These are phyloP conservation scores for Lates calcarifer DNA, from an alignment of 2,113 vertebrate genomes.

Conservation along the genomic window DNA sequence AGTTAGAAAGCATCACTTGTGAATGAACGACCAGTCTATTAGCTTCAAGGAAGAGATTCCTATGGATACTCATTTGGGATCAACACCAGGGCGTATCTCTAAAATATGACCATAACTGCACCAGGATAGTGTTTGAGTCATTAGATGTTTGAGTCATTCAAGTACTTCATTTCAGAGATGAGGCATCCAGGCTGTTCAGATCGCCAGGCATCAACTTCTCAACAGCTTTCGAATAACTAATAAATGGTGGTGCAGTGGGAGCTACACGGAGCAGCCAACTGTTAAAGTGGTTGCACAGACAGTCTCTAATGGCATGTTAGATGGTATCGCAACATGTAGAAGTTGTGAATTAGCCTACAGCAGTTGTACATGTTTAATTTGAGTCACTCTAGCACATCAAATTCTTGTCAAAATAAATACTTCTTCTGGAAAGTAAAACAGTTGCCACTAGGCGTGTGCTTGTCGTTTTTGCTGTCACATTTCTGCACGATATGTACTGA, in stretches of 20 bases:
- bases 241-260: conserved; percentile 25
- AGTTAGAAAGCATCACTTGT: neutral
- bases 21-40: neutral
- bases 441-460: conserved; percentile 14
- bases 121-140: neutral
- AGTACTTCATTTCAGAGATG: conserved; percentile 13
- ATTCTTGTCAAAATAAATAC: conserved; percentile 58
- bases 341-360: conserved; percentile 42
- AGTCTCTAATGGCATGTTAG: conserved; percentile 28
- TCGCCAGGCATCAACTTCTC: neutral
- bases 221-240: conserved; percentile 41
- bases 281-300: conserved; percentile 20
- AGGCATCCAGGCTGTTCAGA: conserved; percentile 8
- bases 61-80: conserved; percentile 16
- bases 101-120: conserved; percentile 12
- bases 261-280: conserved; percentile 22
- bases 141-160: conserved; percentile 6
- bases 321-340: conserved; percentile 32
- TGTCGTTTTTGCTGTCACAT: conserved; percentile 45
- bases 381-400: conserved; percentile 9
- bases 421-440: conserved; percentile 58
- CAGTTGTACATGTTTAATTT: conserved; percentile 50
- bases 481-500: conserved; percentile 22
- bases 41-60: neutral
- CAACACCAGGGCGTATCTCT: neutral